Conservation (phyloP, 30 jellyfish, hydroid and myxozoan species). For the Aurelia sp. region DNA sequence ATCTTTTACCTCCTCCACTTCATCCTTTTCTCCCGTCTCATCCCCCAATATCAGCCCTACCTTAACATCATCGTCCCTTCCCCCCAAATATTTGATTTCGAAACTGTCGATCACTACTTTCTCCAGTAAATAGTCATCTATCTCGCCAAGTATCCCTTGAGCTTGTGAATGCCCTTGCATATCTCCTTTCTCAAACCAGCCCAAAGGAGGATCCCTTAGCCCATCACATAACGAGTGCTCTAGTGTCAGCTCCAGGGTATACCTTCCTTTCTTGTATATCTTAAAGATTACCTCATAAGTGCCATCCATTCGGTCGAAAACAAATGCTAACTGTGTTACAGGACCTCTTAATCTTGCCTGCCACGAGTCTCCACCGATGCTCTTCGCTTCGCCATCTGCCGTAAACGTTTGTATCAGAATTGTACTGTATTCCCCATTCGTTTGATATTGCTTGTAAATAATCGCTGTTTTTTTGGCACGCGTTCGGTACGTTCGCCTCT, state of each 20-base stretch:
- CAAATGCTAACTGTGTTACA: not conserved
- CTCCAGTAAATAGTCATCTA: not conserved
- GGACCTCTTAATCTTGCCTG: slow-evolving; percentile 29
- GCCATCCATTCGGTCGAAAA: slow-evolving; percentile 60
- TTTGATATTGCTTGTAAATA: not conserved
- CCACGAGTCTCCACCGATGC: slow-evolving; percentile 73
- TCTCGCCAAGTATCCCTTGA: slow-evolving; percentile 10
- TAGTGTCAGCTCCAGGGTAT: slow-evolving; percentile 16
- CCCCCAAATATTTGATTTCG: slow-evolving; percentile 1
- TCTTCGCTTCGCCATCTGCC: slow-evolving; percentile 35
- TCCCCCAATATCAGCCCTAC: not conserved
- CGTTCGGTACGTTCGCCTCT: not conserved
- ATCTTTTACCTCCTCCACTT: not conserved
- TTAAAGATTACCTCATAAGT: slow-evolving; percentile 33
- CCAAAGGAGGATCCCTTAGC: slow-evolving; percentile 70
- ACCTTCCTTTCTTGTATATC: slow-evolving; percentile 27
- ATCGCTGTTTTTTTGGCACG: slow-evolving; percentile 17
- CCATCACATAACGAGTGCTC: slow-evolving; percentile 58
- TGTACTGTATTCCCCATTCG: slow-evolving; percentile 15
- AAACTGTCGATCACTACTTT: not conserved
- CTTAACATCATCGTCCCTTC: not conserved
- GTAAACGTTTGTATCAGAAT: slow-evolving; percentile 36
- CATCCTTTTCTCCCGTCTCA: not conserved
- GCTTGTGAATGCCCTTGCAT: slow-evolving; percentile 58
- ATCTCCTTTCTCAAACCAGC: slow-evolving; percentile 67